Evolutionary conservation across 1,140 invertebrate species (phyloP), one percentile per base, ranked within the genome.

Genomic region (Mya arenaria): DNA sequence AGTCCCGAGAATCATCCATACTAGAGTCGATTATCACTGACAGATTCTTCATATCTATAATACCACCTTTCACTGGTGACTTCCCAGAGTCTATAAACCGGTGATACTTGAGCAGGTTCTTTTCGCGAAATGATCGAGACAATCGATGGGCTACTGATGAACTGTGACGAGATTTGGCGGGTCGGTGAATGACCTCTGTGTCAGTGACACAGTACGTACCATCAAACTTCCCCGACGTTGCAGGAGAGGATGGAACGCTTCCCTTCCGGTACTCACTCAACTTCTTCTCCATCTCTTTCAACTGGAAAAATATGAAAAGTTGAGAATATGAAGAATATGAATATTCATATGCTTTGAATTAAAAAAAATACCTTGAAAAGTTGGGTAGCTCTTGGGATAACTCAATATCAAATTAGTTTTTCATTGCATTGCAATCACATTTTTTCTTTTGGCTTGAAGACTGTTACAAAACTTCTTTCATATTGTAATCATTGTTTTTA

Each of bases 251-350:
- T 30, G 83, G 79, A 32, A 84, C 84, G 17, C 68, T 74, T 28
- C 79, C 80, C 48, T 86, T 84, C 39, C 82, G 82, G 66, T 87
- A 80, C 34, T 91, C 89, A 32, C 82, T 83, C 58, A 93, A 72
- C 60, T 91, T 92, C 85, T 91, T 89, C 87, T 93, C 92, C 86
- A 93, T 90, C 30, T 93, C 92, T 71, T 92, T 91, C 41, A 93
- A 77, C 90, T 90, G 90, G 69, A 90, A 90, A 15, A 78, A 63
- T 65, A 80, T 72, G 34, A 84, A 52, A 48, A n/a, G n/a, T n/a
- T n/a, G n/a, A n/a, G n/a, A n/a, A n/a, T n/a, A n/a, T n/a, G n/a
- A n/a, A n/a, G n/a, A n/a, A n/a, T n/a, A n/a, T n/a, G n/a, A n/a
- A n/a, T n/a, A n/a, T n/a, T n/a, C n/a, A n/a, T n/a, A n/a, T n/a